A percentile compares a stretch with the other conserved stretches of the same genome.
Conservation (phyloP, 2,888 invertebrate genomes). For the Nesidiocoris tenuis region DNA sequence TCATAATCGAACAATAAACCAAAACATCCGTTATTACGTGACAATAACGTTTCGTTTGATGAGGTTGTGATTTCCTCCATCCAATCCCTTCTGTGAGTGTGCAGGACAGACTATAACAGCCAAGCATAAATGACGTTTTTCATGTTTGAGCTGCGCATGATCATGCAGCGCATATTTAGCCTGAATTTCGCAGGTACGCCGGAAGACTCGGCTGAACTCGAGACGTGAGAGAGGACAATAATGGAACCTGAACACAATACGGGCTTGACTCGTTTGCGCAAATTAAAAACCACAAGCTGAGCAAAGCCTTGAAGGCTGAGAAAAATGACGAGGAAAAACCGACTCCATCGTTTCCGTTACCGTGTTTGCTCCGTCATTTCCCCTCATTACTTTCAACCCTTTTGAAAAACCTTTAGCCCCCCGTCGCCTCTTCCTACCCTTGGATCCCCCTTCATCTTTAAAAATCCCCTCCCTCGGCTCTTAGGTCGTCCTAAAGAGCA, state of each 20-base stretch:
- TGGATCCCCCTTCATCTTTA: too few species aligned
- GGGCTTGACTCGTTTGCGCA: conserved; percentile 25
- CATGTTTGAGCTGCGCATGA: too few species aligned
- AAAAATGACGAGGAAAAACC: neutral
- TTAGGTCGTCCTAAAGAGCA: conserved; percentile 7
- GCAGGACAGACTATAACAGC: too few species aligned
- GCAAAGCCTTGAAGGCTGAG: neutral
- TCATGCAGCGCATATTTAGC: too few species aligned
- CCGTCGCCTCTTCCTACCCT: neutral
- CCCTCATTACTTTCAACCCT: conserved; percentile 31
- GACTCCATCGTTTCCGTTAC: conserved; percentile 17
- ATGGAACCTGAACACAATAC: conserved; percentile 28
- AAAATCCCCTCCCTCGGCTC: conserved; percentile 2
- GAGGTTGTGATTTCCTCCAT: too few species aligned
- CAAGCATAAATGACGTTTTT: too few species aligned
- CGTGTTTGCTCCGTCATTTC: conserved; percentile 20
- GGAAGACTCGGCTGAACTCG: too few species aligned
- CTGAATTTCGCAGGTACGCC: too few species aligned
- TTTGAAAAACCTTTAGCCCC: neutral
- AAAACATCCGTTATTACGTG: too few species aligned
- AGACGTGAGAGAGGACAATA: neutral
- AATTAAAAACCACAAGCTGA: conserved; percentile 21
- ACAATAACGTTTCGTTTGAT: too few species aligned
- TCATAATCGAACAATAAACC: too few species aligned
- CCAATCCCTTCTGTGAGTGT: too few species aligned